Conservation (phyloP, 2,113 vertebrate genomes). For the Crotalus horridus region DNA sequence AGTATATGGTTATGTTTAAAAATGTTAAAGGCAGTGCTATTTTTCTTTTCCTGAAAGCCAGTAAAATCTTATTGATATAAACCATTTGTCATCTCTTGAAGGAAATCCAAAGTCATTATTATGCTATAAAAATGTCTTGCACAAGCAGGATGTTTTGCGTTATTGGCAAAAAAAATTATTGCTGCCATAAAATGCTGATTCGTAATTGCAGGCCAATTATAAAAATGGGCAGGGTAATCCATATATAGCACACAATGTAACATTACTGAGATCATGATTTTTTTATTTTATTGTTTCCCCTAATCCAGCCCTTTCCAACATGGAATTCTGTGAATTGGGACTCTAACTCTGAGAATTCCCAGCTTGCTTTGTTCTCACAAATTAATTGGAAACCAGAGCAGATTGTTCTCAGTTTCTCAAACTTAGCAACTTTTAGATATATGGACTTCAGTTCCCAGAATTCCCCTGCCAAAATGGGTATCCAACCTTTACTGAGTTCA, state of each 20-base stretch:
- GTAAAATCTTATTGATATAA: constrained; percentile 6
- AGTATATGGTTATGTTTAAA: not conserved
- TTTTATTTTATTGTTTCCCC: not conserved
- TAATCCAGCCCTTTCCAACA: not conserved
- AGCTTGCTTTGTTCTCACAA: not conserved
- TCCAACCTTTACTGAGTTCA: not conserved
- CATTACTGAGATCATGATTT: not conserved
- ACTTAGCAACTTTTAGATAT: not conserved
- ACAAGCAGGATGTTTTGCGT: not conserved
- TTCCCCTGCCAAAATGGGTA: not conserved
- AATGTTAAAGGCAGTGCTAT: not conserved
- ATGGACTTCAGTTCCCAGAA: not conserved
- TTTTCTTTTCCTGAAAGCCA: not conserved
- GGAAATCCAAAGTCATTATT: not conserved
- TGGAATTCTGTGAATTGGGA: not conserved
- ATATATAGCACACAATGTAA: not conserved
- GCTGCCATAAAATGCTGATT: not conserved
- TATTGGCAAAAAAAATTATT: not conserved
- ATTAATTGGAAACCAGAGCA: not conserved
- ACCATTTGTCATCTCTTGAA: constrained; percentile 18
- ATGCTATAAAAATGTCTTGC: not conserved
- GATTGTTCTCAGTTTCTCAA: not conserved
- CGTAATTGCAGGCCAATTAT: not conserved
- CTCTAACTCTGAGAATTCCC: not conserved
- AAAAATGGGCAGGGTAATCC: not conserved